phyloP scores from a whole-genome alignment of 2,888 invertebrate genomes.

The Phyllotreta striolata region DNA sequence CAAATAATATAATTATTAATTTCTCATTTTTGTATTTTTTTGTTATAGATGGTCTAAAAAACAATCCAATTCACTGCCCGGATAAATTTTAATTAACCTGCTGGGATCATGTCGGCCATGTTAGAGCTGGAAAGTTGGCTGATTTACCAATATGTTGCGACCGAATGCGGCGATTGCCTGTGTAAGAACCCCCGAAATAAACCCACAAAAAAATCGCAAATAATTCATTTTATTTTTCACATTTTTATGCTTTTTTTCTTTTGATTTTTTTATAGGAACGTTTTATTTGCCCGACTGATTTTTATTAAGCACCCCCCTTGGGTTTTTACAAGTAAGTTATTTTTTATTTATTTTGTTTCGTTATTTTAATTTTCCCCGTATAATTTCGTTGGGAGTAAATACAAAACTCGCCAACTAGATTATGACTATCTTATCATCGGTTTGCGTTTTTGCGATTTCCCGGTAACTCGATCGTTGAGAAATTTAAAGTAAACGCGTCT shows the following conservation, averaged over 20 bases:
- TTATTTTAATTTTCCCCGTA: slow-evolving; percentile 44
- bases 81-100: slow-evolving; percentile 29
- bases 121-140: slow-evolving; percentile 76
- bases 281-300: slow-evolving; percentile 38
- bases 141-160: slow-evolving; percentile 73
- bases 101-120: slow-evolving; percentile 61
- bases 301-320: slow-evolving; percentile 40
- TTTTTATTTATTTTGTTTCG: slow-evolving; percentile 58
- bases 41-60: slow-evolving; percentile 41
- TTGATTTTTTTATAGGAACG: slow-evolving; percentile 58
- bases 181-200: slow-evolving; percentile 63
- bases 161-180: slow-evolving; percentile 71
- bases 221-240: slow-evolving; percentile 49
- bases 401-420: not conserved
- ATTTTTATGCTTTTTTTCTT: slow-evolving; percentile 60
- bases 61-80: slow-evolving; percentile 37
- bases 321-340: slow-evolving; percentile 68
- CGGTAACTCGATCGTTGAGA: no score
- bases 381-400: slow-evolving; percentile 6
- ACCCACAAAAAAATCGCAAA: not conserved
- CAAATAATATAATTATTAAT: no score
- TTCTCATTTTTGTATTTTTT: not conserved
- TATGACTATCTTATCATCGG: not conserved
- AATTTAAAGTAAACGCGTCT: no score
- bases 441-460: no score